Evolutionary conservation across 1,140 invertebrate species (phyloP), one percentile per base, ranked within the genome.

Genomic region (Drosophila albomicans): DNA sequence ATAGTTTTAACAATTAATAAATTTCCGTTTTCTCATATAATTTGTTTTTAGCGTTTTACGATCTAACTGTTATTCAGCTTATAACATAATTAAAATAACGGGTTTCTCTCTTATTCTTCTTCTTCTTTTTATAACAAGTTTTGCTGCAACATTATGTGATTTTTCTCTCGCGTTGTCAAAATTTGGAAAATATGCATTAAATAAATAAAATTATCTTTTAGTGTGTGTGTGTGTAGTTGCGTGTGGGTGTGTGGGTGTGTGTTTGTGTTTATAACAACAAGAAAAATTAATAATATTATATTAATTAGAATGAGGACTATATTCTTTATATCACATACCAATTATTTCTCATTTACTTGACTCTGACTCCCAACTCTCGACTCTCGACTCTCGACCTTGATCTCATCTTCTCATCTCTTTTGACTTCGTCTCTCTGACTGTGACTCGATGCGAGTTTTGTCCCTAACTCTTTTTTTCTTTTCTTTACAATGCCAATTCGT

Each of bases 281-380:
- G 72, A 70, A 75, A 75, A 75, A 75, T 57, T 75, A 80, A 41
- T 75, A 71, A 89, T 81, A 85, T 71, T 71, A 90, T 68, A 90
- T 85, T 84, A 81, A 91, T 91, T 91, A 91, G 58, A 91, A 89
- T 74, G 88, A 91, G 81, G 88, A 91, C 89, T 91, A 91, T 91
- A 91, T 91, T 89, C 75, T 75, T 91, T 91, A 91, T 91, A 91
- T 91, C 85, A 89, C 85, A 89, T 89, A 90, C 85, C 86, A 89
- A 89, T 89, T 89, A 81, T 89, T 74, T 85, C 74, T 89, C 85
- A 75, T 78, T 78, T 78, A 80, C 70, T 80, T 80, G 78, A 79
- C 73, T 71, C 69, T 76, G 41, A 30, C 65, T 61, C 15, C 35
- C 35, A 7, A 38, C 52, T 57, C 11, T 5, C 64, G 30, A 16